Conservation (phyloP, 2,888 invertebrate genomes). For the Cyclophora albipunctata region DNA sequence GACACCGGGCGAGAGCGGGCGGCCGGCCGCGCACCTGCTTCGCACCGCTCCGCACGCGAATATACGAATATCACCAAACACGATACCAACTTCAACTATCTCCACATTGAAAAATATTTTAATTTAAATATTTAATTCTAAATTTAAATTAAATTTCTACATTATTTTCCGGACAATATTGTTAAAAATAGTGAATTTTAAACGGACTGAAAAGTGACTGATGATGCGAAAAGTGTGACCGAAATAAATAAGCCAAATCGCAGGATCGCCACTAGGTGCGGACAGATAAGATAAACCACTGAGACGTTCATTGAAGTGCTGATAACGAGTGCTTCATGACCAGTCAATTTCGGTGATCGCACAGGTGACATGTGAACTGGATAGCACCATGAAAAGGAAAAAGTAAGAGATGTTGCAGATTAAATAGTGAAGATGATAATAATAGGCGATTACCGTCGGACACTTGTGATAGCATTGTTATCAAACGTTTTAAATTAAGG, state of each 20-base stretch:
- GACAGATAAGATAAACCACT: slow-evolving; percentile 64
- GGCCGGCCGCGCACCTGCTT: slow-evolving; percentile 70
- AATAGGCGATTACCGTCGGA: slow-evolving; percentile 55
- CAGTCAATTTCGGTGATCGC: slow-evolving; percentile 52
- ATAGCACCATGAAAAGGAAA: slow-evolving; percentile 67
- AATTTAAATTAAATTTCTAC: slow-evolving; percentile 20
- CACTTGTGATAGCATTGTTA: slow-evolving; percentile 58
- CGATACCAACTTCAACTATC: slow-evolving; percentile 40
- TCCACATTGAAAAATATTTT: slow-evolving; percentile 25
- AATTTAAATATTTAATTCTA: slow-evolving; percentile 4
- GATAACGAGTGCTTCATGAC: slow-evolving; percentile 63
- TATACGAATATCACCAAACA: slow-evolving; percentile 48
- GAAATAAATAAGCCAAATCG: slow-evolving; percentile 41
- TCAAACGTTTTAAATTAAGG: slow-evolving; percentile 52
- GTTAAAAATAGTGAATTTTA: slow-evolving; percentile 39
- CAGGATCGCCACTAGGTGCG: slow-evolving; percentile 63
- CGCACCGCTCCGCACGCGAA: slow-evolving; percentile 57
- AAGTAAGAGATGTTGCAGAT: slow-evolving; percentile 53
- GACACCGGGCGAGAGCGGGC: slow-evolving; percentile 76
- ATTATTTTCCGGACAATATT: slow-evolving; percentile 25
- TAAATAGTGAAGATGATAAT: slow-evolving; percentile 54
- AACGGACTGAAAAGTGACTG: slow-evolving; percentile 50
- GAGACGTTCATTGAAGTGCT: slow-evolving; percentile 64
- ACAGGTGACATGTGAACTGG: slow-evolving; percentile 41
- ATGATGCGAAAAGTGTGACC: slow-evolving; percentile 47